Conservation (phyloP, 2,888 invertebrate species). For the Drosophila gaucha region DNA sequence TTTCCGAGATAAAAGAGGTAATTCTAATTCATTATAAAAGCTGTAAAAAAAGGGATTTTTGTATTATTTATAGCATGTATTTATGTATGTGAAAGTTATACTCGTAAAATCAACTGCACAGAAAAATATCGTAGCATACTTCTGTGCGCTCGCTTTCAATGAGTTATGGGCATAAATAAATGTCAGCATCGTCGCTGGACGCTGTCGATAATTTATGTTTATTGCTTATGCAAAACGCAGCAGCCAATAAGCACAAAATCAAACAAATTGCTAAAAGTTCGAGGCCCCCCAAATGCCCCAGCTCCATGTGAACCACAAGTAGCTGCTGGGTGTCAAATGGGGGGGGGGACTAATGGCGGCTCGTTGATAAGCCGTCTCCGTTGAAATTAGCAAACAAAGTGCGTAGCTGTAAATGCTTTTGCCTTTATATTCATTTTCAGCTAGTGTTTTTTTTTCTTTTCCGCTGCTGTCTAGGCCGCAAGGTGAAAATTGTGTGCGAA, state of each 20-base stretch:
- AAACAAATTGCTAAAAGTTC: constrained; percentile 71
- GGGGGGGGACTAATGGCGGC: constrained; percentile 58
- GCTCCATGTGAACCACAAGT: background rate
- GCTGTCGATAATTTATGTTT: constrained; percentile 76
- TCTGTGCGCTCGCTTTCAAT: constrained; percentile 32
- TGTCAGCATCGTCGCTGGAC: constrained; percentile 61
- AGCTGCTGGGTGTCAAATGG: constrained; percentile 49
- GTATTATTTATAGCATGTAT: constrained; percentile 2
- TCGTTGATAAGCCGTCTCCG: constrained; percentile 68
- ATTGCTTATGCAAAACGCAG: constrained; percentile 79
- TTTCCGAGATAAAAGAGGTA: background rate
- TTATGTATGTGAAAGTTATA: too few species aligned
- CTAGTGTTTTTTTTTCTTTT: constrained; percentile 19
- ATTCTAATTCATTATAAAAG: background rate
- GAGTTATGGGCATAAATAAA: constrained; percentile 71
- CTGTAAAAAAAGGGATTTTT: background rate
- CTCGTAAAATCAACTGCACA: constrained; percentile 14
- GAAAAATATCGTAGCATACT: constrained; percentile 38
- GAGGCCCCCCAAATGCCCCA: constrained; percentile 3
- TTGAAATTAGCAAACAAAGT: constrained; percentile 80
- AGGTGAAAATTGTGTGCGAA: constrained; percentile 80
- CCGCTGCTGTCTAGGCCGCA: constrained; percentile 48
- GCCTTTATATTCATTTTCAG: constrained; percentile 32
- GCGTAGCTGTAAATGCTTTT: constrained; percentile 79
- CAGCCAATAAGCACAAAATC: constrained; percentile 75